Evolutionary conservation across 1,140 invertebrate genomes (phyloP), one percentile per base, ranked within the genome.

Genomic region (Pseudomyrmex cubaensis): DNA sequence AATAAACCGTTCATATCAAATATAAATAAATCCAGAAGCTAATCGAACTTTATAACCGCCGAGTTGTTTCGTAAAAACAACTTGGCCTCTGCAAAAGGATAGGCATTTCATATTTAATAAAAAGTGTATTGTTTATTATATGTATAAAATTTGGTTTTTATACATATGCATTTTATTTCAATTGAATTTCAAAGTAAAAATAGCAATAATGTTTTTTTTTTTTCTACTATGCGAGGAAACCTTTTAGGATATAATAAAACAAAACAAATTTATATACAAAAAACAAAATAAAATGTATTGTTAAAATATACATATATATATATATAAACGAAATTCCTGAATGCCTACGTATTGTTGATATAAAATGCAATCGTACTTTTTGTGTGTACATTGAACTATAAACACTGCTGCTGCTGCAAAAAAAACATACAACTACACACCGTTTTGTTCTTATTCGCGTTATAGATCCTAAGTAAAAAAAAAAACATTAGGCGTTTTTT

Each of bases 61-160:
- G 35, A 77, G 10, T 35, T 35, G 35, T 9, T 54, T 67, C 12
- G 7, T 15, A 9, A 77, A 77, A 56, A 78, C 35, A 35, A 35
- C 35, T 35, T 35, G 35, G 25, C 15, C 67, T 15, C 52, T 17
- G 22, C 56, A 67, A 69, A 78, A 78, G 25, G 15, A 35, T 61
- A 17, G n/a, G 22, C 22, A 69, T 78, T 78, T 69, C 10, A 13
- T 44, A 59, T 78, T 70, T 48, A 70, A 78, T 78, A 78, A 78
- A 61, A 48, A 78, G 3, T 22, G 9, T n/a, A 22, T 56, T 15
- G 54, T 63, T 52, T 10, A 12, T 66, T 76, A 76, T 44, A 76
- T 15, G 15, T 50, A 13, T 67, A 57, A 3, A 22, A 12, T 8
- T 35, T 7, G 9, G 35, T 25, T 10, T 2, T 35, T 35, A 35